Conservation (phyloP, 2,797 vertebrate species). For the Megaceryle alcyon region DNA sequence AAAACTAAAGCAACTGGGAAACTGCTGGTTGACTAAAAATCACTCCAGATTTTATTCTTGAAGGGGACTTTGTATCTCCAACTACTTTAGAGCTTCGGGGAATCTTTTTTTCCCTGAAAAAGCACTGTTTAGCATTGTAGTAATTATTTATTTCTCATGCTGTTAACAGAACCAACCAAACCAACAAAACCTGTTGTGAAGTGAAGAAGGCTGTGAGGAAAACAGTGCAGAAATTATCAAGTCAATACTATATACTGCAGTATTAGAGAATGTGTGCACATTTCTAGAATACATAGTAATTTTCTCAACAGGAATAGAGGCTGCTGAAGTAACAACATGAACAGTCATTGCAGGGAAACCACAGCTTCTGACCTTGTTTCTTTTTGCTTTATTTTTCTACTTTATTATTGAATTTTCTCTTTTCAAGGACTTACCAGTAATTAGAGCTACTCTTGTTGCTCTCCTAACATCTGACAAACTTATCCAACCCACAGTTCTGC, state of each 20-base stretch:
- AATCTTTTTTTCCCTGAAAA: background rate
- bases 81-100: background rate
- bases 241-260: background rate
- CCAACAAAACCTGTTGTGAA: background rate
- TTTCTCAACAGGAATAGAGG: constrained; percentile 19
- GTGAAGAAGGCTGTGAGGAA: background rate
- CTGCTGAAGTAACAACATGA: background rate
- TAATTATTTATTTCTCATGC: constrained; percentile 1
- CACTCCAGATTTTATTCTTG: background rate
- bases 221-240: background rate
- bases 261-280: background rate
- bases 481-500: background rate
- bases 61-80: background rate
- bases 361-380: background rate
- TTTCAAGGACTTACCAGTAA: background rate
- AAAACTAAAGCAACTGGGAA: background rate
- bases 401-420: background rate
- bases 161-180: background rate
- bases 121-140: background rate
- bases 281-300: constrained; percentile 15
- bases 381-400: background rate
- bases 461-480: background rate
- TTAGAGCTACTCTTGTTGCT: background rate
- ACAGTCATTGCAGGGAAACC: background rate
- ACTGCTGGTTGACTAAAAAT: background rate